Evolutionary conservation across 2,113 vertebrate genomes (phyloP), one percentile per base, ranked within the genome.

Genomic region (Apteryx owenii): DNA sequence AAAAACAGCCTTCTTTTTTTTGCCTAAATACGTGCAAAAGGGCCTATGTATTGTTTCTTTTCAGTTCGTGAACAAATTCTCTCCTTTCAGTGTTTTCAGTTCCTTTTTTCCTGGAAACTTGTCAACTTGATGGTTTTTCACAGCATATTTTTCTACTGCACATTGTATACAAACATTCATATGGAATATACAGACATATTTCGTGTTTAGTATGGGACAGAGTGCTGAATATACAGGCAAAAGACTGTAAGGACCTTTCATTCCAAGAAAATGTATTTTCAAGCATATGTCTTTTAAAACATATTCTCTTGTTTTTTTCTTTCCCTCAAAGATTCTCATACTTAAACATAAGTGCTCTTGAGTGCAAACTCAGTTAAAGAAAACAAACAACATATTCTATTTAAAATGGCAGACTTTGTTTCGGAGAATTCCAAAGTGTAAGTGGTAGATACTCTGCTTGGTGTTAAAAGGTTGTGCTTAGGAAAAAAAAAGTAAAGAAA

Each of bases 231-330:
- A 23, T 77, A 73, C 88, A 95, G 83, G 58, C 83, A 77, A 89
- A 92, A 90, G 83, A 84, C 86, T 90, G 70, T 64, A 53, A 86
- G 40, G 73, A 86, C 20, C 13, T 95, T 94, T 86, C 46, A 42
- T 89, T 89, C 93, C 81, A 93, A 83, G 81, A 40, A 2, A 95
- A 86, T 68, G 56, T 85, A 68, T 84, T 94, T 90, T 75, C 61
- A 95, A 94, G 86, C 69, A 88, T 81, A 48, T 66, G 10, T 87
- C 77, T 95, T 95, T 87, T 84, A 46, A 96, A 95, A 97, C 91
- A 95, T 53, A 26, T 85, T 92, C 77, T 95, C 65, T 88, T 90
- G 53, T 90, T 78, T 90, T 92, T 87, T 93, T 93, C 75, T 95
- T 96, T 92, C 70, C 12, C 0, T 89, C 89, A 82, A 87, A 92